These are phyloP conservation scores for Hydroisotoma schaefferi DNA, from an alignment of 2,888 invertebrate species.

Conservation along the genomic window DNA sequence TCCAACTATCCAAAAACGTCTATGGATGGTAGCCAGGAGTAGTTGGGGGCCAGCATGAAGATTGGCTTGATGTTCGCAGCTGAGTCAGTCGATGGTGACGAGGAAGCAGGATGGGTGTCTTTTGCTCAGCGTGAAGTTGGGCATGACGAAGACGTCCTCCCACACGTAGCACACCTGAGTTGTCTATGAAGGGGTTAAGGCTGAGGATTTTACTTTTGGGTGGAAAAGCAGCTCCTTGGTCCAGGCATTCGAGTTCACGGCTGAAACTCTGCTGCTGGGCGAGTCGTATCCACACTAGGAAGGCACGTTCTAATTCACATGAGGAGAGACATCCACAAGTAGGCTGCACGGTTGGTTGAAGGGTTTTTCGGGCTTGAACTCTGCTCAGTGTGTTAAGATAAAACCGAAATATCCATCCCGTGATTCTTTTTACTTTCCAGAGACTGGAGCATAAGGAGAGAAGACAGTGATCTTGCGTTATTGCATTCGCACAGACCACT, in stretches of 20 bases:
- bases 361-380: too few species aligned
- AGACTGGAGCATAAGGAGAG: background rate
- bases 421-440: background rate
- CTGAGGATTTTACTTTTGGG: background rate
- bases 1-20: conserved; percentile 13
- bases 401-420: background rate
- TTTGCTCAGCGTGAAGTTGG: background rate
- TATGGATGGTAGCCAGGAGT: background rate
- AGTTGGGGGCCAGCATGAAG: conserved; percentile 5
- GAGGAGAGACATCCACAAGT: too few species aligned
- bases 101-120: conserved; percentile 2
- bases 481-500: background rate
- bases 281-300: background rate
- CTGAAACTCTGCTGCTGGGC: background rate
- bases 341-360: too few species aligned
- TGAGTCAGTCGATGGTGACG: background rate
- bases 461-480: background rate
- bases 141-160: conserved; percentile 2
- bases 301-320: background rate
- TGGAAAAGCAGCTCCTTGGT: background rate
- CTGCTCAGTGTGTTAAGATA: too few species aligned
- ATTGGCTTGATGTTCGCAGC: background rate
- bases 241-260: background rate
- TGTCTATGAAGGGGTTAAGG: conserved; percentile 1
- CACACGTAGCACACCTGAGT: background rate